Conservation (phyloP, 2,113 vertebrate species). For the Solea senegalensis region DNA sequence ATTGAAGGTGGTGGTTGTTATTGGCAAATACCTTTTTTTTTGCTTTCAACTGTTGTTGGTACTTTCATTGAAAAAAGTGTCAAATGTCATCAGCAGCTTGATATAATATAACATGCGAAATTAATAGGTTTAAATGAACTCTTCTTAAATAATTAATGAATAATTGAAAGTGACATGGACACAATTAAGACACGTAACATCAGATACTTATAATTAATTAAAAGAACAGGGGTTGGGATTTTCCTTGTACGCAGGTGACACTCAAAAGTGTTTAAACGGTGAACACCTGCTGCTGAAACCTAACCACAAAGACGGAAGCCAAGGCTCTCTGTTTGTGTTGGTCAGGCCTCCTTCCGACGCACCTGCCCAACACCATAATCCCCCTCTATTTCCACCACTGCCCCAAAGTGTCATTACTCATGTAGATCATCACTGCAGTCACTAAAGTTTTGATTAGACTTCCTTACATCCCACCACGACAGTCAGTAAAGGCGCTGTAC, state of each 20-base stretch:
- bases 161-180: background rate
- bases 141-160: no score
- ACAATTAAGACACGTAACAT: background rate
- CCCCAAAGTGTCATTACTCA: background rate
- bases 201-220: no score
- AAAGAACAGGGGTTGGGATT: background rate
- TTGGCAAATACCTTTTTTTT: background rate
- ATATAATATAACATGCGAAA: background rate
- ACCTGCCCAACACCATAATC: constrained; percentile 21
- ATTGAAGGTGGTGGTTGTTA: background rate
- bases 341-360: background rate
- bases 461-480: no score
- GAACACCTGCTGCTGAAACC: constrained; percentile 41
- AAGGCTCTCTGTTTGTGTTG: background rate
- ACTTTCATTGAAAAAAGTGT: no score
- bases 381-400: background rate
- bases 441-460: no score
- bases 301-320: background rate
- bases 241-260: background rate
- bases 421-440: background rate
- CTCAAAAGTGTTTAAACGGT: background rate
- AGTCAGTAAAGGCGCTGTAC: no score
- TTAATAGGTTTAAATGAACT: background rate
- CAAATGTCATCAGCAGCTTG: background rate
- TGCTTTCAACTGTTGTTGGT: background rate